phyloP scores from a whole-genome alignment of 2,113 vertebrate species.

The Loxodonta africana region DNA sequence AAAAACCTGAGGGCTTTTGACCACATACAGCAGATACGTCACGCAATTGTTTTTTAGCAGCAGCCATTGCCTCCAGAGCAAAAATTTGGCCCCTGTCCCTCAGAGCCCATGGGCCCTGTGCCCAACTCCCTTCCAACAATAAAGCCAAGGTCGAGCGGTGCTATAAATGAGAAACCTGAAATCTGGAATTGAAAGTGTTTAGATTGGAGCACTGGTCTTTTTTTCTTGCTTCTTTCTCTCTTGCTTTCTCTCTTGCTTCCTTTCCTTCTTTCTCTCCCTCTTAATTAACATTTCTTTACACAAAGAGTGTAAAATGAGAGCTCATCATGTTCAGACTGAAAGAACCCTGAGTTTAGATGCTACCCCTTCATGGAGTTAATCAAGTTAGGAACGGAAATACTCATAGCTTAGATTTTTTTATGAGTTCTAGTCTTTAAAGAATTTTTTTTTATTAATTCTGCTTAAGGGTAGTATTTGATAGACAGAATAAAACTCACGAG shows the following conservation, averaged over 20 bases:
- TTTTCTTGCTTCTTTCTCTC: not conserved
- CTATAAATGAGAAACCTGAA: not conserved
- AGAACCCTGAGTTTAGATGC: not conserved
- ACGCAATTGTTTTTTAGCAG: not conserved
- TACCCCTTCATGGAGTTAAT: rapidly evolving
- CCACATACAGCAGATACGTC: not conserved
- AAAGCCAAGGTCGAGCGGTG: not conserved
- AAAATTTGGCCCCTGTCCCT: too few relatives aligned
- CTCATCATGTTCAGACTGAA: not conserved
- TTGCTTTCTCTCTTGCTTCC: not conserved
- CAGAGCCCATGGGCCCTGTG: not conserved
- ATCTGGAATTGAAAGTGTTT: not conserved
- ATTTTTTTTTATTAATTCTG: constrained; percentile 42
- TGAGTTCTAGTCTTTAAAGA: not conserved
- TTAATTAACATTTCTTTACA: not conserved
- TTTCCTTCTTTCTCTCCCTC: not conserved
- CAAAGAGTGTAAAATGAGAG: not conserved
- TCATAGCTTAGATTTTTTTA: not conserved
- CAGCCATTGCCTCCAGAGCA: not conserved
- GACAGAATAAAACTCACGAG: constrained; percentile 33
- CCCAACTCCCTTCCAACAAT: not conserved
- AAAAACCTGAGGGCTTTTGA: not conserved
- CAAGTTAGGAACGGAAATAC: not conserved
- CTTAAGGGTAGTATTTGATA: constrained; percentile 6
- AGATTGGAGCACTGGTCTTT: not conserved